phyloP scores from a whole-genome alignment of 2,113 vertebrate species.

The Pteropus alecto region DNA sequence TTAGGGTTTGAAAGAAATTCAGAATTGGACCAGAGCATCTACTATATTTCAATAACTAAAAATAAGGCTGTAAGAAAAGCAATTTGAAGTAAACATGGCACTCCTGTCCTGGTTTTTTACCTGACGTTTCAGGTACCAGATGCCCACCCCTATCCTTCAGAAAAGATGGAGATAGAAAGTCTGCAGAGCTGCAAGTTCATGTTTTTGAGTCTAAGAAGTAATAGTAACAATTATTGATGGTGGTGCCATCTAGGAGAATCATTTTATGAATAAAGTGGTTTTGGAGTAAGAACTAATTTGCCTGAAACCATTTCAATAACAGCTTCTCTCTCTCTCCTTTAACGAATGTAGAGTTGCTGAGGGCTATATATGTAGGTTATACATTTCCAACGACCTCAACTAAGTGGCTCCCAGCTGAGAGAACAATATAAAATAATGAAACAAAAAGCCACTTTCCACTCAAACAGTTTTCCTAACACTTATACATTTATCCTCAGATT shows the following conservation, averaged over 20 bases:
- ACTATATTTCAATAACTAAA: neutral
- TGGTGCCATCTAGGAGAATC: neutral
- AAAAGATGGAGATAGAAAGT: neutral
- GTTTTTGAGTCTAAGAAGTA: neutral
- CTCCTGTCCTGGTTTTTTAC: neutral
- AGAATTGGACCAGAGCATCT: neutral
- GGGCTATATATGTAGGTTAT: neutral
- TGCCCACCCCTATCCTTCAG: neutral
- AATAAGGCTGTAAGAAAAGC: neutral
- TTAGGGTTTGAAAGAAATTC: neutral
- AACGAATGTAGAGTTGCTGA: neutral
- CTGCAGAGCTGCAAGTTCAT: neutral
- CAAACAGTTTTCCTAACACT: neutral
- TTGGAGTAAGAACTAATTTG: neutral
- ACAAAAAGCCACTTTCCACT: neutral
- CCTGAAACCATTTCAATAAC: neutral
- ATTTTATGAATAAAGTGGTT: neutral
- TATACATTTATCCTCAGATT: neutral
- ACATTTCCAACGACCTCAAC: neutral
- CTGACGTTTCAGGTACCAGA: neutral
- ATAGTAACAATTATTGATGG: neutral
- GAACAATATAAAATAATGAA: neutral
- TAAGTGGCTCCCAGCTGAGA: neutral
- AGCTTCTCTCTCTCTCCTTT: neutral
- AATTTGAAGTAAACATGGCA: neutral